Conservation (phyloP, 2,797 vertebrate species). For the Paguma larvata region DNA sequence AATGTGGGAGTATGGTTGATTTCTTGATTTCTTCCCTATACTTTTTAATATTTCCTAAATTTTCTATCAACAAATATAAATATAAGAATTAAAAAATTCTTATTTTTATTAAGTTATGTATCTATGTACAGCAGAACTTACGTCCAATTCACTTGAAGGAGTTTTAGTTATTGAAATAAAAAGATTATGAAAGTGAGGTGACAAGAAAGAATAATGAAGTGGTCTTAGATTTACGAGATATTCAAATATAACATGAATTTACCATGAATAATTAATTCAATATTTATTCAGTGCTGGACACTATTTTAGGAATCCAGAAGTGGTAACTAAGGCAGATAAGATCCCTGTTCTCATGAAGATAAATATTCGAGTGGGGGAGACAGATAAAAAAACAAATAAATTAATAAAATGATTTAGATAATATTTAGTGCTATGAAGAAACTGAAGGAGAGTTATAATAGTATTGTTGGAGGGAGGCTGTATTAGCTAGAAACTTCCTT, state of each 20-base stretch:
- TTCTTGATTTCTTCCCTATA: conserved; percentile 19
- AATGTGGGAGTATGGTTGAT: not conserved
- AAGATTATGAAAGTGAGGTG: not conserved
- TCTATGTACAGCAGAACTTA: not conserved
- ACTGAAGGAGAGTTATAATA: not conserved
- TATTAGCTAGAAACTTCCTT: not conserved
- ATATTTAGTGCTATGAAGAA: not conserved
- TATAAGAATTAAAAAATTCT: conserved; percentile 22
- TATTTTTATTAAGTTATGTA: not conserved
- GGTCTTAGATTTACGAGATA: not conserved
- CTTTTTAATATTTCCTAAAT: not conserved
- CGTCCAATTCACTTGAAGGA: not conserved
- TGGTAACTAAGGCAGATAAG: not conserved
- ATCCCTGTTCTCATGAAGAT: not conserved
- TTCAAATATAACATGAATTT: not conserved
- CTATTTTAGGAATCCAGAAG: not conserved
- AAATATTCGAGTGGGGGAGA: not conserved
- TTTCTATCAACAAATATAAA: conserved; percentile 22
- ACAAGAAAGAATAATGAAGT: not conserved
- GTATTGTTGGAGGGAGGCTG: not conserved
- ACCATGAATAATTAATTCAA: not conserved
- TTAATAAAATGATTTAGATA: not conserved
- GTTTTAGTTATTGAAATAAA: not conserved
- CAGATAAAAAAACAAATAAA: not conserved
- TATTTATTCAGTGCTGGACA: not conserved